A percentile compares a stretch with the other conserved stretches of the same genome.
phyloP scores from a whole-genome alignment of 2,888 invertebrate genomes.

The Eucriotettix oculatus region DNA sequence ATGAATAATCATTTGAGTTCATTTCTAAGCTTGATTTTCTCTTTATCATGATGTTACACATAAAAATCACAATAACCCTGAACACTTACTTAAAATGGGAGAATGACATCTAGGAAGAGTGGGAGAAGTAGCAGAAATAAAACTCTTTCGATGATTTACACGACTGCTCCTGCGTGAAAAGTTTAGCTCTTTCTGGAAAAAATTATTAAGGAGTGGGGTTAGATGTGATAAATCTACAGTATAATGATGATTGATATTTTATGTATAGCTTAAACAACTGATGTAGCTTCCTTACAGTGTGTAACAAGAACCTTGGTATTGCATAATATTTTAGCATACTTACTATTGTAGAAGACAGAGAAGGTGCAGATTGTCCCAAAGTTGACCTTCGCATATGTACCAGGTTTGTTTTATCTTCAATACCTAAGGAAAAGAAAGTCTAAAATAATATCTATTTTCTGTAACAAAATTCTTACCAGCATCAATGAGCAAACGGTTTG shows the following conservation, averaged over 20 bases:
- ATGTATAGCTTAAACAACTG: background rate
- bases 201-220: constrained; percentile 2
- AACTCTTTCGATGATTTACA: constrained; percentile 52
- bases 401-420: constrained; percentile 48
- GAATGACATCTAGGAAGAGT: constrained; percentile 61
- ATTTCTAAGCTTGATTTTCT: too few relatives aligned
- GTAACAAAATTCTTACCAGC: too few relatives aligned
- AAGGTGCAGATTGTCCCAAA: constrained; percentile 88
- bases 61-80: too few relatives aligned
- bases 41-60: too few relatives aligned
- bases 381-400: constrained; percentile 75
- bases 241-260: too few relatives aligned
- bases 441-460: too few relatives aligned
- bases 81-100: constrained; percentile 43
- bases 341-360: constrained; percentile 43
- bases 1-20: too few relatives aligned
- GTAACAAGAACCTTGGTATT: too few relatives aligned
- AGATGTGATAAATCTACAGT: background rate
- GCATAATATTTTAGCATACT: background rate
- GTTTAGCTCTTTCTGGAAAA: constrained; percentile 30
- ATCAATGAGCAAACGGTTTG: too few relatives aligned
- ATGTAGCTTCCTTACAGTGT: too few relatives aligned
- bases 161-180: constrained; percentile 35
- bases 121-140: constrained; percentile 58
- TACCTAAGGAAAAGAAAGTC: constrained; percentile 16